Percentiles rank a stretch among this genome's conserved stretches.
These are phyloP conservation scores for Lophotriccus pileatus DNA, from an alignment of 2,797 vertebrate species.

Conservation along the genomic window DNA sequence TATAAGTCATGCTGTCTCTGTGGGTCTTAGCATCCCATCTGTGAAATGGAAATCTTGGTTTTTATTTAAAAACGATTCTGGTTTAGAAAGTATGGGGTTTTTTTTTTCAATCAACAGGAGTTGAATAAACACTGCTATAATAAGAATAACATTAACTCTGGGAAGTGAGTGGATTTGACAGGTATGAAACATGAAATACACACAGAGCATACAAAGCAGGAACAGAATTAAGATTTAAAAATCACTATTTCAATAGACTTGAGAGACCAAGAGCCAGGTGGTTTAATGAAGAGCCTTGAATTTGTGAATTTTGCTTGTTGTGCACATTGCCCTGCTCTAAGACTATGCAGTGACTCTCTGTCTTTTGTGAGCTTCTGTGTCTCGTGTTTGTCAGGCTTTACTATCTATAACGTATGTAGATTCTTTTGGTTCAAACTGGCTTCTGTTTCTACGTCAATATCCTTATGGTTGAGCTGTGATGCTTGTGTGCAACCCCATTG, in stretches of 20 bases:
- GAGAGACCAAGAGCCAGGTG: not conserved
- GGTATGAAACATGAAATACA: not conserved
- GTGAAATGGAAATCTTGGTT: not conserved
- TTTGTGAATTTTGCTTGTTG: not conserved
- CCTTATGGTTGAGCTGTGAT: not conserved
- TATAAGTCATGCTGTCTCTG: not conserved
- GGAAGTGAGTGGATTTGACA: not conserved
- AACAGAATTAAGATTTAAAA: not conserved
- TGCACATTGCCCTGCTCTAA: not conserved
- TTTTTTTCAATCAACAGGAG: not conserved
- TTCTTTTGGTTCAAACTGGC: not conserved
- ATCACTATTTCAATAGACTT: not conserved
- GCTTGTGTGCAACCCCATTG: not conserved
- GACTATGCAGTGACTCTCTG: not conserved
- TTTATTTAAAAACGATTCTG: not conserved
- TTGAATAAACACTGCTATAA: not conserved
- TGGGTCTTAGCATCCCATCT: not conserved
- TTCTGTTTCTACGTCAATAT: not conserved
- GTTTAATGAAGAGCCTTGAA: not conserved
- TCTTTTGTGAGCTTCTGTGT: not conserved
- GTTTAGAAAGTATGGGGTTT: rapidly evolving
- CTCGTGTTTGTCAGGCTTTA: not conserved
- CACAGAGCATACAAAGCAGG: not conserved
- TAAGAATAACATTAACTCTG: not conserved
- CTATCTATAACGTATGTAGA: not conserved